phyloP scores from a whole-genome alignment of 92 coral and sea anemone species.

The Plumapathes pennacea region DNA sequence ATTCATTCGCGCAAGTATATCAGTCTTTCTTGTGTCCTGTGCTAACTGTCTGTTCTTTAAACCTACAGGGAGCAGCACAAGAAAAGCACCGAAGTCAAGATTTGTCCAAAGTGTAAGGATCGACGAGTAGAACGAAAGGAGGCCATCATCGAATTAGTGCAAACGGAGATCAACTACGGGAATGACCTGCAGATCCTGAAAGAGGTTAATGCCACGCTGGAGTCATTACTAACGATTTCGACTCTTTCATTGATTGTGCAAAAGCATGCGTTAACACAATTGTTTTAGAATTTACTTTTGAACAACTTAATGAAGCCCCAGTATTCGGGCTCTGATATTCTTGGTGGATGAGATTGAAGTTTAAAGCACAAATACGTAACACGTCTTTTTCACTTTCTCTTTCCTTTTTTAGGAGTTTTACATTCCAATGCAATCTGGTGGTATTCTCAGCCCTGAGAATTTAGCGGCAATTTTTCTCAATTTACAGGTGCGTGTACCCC shows the following conservation, averaged over 20 bases:
- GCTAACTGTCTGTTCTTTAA: too few species aligned
- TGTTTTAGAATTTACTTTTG: background rate
- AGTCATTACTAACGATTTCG: background rate
- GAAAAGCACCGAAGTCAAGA: slow-evolving; percentile 10
- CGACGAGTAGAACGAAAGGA: slow-evolving; percentile 90
- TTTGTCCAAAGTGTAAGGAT: slow-evolving; percentile 81
- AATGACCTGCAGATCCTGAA: slow-evolving; percentile 90
- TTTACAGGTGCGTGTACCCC: slow-evolving; percentile 79
- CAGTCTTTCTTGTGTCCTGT: too few species aligned
- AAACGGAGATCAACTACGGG: slow-evolving; percentile 92
- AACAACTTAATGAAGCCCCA: background rate
- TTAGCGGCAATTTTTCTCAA: slow-evolving; percentile 89
- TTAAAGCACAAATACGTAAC: too few species aligned
- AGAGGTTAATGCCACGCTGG: slow-evolving; percentile 53
- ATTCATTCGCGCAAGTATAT: too few species aligned
- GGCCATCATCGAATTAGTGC: slow-evolving; percentile 92
- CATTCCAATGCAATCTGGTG: slow-evolving; percentile 93
- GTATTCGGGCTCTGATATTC: background rate
- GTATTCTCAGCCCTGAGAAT: slow-evolving; percentile 83
- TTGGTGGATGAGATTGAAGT: background rate
- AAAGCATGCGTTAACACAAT: background rate
- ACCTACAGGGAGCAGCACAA: too few species aligned
- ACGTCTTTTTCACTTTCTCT: background rate
- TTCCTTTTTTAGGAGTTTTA: slow-evolving; percentile 70
- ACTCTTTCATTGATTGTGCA: background rate